Conservation (phyloP, 2,113 vertebrate species). For the Orthonyx spaldingii region DNA sequence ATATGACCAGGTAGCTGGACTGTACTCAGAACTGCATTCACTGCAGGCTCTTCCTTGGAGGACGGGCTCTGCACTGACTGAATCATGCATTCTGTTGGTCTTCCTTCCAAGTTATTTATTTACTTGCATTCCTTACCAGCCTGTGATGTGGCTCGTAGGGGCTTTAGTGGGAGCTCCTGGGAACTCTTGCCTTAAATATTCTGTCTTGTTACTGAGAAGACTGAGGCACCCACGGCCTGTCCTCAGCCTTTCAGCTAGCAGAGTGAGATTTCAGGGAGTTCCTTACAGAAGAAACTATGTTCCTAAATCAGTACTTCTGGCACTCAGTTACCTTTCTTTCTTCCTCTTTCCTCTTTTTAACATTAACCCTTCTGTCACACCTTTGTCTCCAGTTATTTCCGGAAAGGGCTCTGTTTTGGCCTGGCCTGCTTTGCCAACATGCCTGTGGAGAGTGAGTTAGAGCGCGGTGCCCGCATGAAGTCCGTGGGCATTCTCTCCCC, state of each 20-base stretch:
- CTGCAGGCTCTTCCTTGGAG: neutral
- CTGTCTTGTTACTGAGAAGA: neutral
- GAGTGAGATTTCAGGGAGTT: neutral
- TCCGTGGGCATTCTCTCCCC: constrained; percentile 95
- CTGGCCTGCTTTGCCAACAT: constrained; percentile 98
- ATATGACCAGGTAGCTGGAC: neutral
- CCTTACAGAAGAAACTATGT: neutral
- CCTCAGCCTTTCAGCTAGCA: neutral
- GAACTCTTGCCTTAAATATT: neutral
- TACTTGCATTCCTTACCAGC: neutral
- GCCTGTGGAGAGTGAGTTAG: constrained; percentile 94
- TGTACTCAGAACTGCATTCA: neutral
- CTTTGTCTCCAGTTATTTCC: constrained; percentile 84
- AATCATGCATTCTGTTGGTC: neutral
- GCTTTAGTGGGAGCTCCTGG: neutral
- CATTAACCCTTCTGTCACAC: neutral
- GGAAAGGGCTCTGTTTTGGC: constrained; percentile 93
- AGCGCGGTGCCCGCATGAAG: constrained; percentile 96
- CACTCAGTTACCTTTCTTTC: neutral
- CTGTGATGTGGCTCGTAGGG: neutral
- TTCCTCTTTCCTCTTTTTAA: neutral
- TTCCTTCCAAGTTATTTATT: neutral
- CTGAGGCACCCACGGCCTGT: neutral
- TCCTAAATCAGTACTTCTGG: neutral
- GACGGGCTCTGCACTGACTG: neutral